Percentiles rank a stretch among this genome's conserved stretches.
phyloP scores from a whole-genome alignment of 2,113 vertebrate genomes.

The Paramormyrops kingsleyae region DNA sequence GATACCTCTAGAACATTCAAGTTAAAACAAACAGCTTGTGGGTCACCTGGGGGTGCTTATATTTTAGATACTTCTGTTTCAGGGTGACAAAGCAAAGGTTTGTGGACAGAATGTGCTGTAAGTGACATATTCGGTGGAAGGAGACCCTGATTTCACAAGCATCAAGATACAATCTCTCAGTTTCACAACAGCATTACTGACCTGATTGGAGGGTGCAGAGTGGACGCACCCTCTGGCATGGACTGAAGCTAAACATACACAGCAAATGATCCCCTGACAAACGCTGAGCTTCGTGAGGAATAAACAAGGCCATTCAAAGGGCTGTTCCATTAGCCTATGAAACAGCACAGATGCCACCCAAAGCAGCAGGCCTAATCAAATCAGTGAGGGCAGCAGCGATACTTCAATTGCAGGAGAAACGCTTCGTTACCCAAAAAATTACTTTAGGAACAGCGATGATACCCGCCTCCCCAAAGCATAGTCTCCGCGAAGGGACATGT shows the following conservation, averaged over 20 bases:
- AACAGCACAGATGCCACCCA: background rate
- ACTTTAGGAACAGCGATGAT: background rate
- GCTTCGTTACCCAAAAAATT: background rate
- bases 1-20: background rate
- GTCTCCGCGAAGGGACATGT: background rate
- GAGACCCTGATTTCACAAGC: background rate
- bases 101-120: background rate
- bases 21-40: background rate
- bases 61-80: background rate
- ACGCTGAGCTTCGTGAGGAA: background rate
- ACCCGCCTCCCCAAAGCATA: background rate
- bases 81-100: background rate
- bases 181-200: background rate
- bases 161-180: background rate
- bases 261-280: background rate
- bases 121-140: background rate
- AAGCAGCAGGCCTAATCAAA: background rate
- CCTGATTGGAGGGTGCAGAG: background rate
- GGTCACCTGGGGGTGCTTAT: background rate
- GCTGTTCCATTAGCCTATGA: slow-evolving; percentile 1
- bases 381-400: background rate
- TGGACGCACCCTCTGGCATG: background rate
- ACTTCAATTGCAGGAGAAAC: background rate
- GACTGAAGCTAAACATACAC: background rate
- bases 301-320: background rate